These are phyloP conservation scores for Isichthys henryi DNA, from an alignment of 2,113 vertebrate genomes.

Conservation along the genomic window DNA sequence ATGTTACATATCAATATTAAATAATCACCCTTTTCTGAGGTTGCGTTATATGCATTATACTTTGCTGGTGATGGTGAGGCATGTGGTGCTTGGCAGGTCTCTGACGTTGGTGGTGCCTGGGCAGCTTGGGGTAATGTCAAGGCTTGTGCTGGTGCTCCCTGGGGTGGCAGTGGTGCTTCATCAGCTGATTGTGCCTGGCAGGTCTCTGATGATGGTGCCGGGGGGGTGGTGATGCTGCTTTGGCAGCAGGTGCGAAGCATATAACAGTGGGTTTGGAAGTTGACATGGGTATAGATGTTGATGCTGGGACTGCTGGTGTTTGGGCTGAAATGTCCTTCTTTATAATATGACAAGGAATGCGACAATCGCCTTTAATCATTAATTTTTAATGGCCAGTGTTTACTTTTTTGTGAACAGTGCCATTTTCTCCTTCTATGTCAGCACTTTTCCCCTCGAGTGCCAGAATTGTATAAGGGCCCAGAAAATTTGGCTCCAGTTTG, in stretches of 20 bases:
- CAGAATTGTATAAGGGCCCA: not conserved
- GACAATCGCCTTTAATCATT: not conserved
- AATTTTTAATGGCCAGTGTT: too few relatives aligned
- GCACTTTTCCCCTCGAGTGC: too few relatives aligned
- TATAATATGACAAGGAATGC: not conserved
- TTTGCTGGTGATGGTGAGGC: not conserved
- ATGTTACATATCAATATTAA: not conserved
- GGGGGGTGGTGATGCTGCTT: not conserved
- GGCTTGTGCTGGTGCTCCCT: not conserved
- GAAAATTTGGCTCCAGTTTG: slow-evolving; percentile 14
- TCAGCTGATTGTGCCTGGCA: not conserved
- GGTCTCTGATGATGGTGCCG: not conserved
- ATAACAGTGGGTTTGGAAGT: not conserved
- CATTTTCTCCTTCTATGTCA: too few relatives aligned
- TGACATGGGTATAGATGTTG: not conserved
- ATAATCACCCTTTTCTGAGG: not conserved
- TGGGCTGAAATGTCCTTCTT: not conserved
- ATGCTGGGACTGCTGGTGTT: not conserved
- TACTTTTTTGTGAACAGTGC: too few relatives aligned
- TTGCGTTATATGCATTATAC: not conserved
- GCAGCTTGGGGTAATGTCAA: not conserved
- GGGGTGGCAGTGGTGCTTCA: not conserved
- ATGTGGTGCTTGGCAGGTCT: not conserved
- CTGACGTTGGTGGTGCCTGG: not conserved
- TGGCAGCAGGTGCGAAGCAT: not conserved